These are phyloP conservation scores for Neosilurus mollespiculum DNA, from an alignment of 2,797 vertebrate species.

Conservation along the genomic window DNA sequence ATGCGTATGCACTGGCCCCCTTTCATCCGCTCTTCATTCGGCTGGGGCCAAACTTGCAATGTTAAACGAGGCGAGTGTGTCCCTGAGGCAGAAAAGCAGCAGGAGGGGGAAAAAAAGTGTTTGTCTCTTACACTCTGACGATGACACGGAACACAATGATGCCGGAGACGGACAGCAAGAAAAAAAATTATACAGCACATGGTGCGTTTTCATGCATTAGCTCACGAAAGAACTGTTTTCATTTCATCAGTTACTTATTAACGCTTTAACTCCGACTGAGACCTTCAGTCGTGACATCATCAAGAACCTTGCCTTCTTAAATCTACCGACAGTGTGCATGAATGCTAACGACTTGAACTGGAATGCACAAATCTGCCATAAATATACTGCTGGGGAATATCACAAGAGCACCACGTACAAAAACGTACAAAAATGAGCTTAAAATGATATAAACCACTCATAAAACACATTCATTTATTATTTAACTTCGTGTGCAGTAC, in stretches of 20 bases:
- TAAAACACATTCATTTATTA: neutral
- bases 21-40: constrained; percentile 63
- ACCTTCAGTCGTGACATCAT: neutral
- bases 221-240: neutral
- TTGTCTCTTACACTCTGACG: constrained; percentile 33
- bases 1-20: constrained; percentile 56
- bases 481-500: no score
- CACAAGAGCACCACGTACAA: no score
- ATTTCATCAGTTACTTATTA: no score
- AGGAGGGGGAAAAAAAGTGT: neutral
- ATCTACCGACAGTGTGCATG: no score
- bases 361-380: neutral
- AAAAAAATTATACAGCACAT: neutral
- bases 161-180: constrained; percentile 23
- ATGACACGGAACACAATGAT: constrained; percentile 41
- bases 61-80: constrained; percentile 83
- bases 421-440: no score
- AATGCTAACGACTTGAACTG: no score
- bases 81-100: constrained; percentile 67
- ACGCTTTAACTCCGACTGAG: neutral
- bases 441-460: neutral
- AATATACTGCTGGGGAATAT: neutral
- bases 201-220: neutral
- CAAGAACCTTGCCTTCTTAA: no score
- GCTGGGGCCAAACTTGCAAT: constrained; percentile 79